These are phyloP conservation scores for Lithobates sylvaticus DNA, from an alignment of 2,797 vertebrate species.

Conservation along the genomic window DNA sequence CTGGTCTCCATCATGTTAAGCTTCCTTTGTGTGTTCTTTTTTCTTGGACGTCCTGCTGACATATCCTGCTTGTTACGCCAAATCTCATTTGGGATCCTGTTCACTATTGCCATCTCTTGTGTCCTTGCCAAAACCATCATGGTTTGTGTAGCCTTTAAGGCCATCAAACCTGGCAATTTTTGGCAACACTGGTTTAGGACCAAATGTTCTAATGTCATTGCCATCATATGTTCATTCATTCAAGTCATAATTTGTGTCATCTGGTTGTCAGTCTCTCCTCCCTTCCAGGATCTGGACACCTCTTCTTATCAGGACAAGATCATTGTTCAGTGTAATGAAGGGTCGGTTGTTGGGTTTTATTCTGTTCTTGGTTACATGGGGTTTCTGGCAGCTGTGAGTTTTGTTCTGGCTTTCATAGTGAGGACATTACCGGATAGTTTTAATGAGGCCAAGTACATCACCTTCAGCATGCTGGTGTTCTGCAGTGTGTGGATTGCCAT, in stretches of 20 bases:
- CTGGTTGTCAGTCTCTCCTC: conserved; percentile 47
- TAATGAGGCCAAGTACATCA: too few species aligned
- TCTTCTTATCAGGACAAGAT: conserved; percentile 2
- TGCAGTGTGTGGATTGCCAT: conserved; percentile 55
- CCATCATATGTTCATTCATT: conserved; percentile 28
- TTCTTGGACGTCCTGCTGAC: neutral
- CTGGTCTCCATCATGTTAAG: conserved; percentile 11
- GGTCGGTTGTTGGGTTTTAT: neutral
- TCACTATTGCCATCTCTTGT: conserved; percentile 30
- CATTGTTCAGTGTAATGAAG: conserved; percentile 37
- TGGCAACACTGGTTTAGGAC: conserved; percentile 5
- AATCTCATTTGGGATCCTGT: neutral
- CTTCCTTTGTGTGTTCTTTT: too few species aligned
- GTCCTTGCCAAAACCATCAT: conserved; percentile 44
- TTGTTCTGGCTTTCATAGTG: too few species aligned
- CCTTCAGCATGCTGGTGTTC: conserved; percentile 59
- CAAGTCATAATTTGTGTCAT: neutral
- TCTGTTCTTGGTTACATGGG: too few species aligned
- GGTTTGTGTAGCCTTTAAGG: conserved; percentile 47
- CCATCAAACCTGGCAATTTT: conserved; percentile 12
- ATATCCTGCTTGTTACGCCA: conserved; percentile 36
- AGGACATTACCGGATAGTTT: too few species aligned
- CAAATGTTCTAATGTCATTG: conserved; percentile 1
- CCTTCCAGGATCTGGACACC: conserved; percentile 32
- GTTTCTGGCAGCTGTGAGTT: too few species aligned